Base-by-base conservation (phyloP, 2,113 vertebrate species). In the Rallus limicola region DNA sequence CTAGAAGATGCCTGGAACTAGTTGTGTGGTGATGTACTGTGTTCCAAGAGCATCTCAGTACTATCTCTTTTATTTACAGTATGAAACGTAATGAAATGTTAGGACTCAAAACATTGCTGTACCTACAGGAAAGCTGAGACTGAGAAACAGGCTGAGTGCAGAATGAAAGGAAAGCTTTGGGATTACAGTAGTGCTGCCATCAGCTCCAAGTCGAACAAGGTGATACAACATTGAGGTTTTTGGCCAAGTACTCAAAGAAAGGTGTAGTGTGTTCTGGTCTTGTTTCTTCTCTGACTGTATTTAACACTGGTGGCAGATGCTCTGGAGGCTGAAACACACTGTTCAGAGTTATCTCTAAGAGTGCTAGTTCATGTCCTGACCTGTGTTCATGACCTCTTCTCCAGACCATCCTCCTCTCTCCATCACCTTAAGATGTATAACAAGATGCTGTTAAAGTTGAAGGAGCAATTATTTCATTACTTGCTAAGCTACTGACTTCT, bases 391-490 rank as follows among this genome's bases (percentile, higher is more conserved):
- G 33, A 60, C 29, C 76, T 40, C 17, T 64, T 46, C 52, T 86
- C 60, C 23, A n/a, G 29, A 23, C 31, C 1, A 0, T 28, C 48
- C 21, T 50, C 31, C 26, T 93, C 38, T 71, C 24, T 60, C 55
- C 53, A 17, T 84, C 68, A n/a, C 67, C 2, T 0, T 36, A 52
- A 81, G 33, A 24, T 36, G 10, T 36, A 4, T 42, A 69, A 50
- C 60, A 79, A 89, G 82, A 46, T 20, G 16, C 7, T 13, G 4
- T 36, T 56, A 25, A 83, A 89, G 52, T 10, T 76, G 62, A 38
- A 26, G 62, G 10, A 72, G 19, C 82, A 70, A 14, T 87, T 95
- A 64, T n/a, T 91, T 91, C 48, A 21, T 87, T 80, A 72, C 63
- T 71, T 71, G 59, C 48, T 68, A 67, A 71, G 65, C 89, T 78